Base-by-base conservation (phyloP, 2,797 vertebrate species). In the Ptychadena robeensis region DNA sequence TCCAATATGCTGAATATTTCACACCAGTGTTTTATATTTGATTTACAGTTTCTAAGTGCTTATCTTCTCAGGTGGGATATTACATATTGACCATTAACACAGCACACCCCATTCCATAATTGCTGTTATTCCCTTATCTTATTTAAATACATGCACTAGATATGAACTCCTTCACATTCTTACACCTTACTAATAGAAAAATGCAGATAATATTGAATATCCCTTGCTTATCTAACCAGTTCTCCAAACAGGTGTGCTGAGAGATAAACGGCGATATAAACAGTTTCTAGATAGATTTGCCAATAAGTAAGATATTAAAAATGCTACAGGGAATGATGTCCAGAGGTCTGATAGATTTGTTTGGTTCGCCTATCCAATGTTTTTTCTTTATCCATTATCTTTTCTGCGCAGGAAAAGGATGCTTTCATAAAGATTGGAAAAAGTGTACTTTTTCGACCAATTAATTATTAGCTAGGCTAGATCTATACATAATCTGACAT, bases 31-130 rank as follows among this genome's bases (percentile, higher is more conserved):
- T 92, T 87, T 85, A 75, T 74, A 77, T 87, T 89, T 87, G 86
- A 87, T 90, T 92, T 92, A 92, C 88, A 92, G 88, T 87, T 92
- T 89, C 84, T 85, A 88, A 89, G 85, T 37, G 40, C 91, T 92
- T 94, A 94, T 95, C 91, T 90, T 81, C 86, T 86, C 91, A 92
- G 87, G 91, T 94, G 90, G 90, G 90, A 86, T 91, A 90, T 90
- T 85, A 91, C 86, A 82, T 89, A 87, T 90, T 93, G 91, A 90
- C 90, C 85, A 63, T 85, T 87, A 86, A 86, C 80, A 89, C 80
- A 88, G 89, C 90, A 93, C 93, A 88, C 93, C 91, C 90, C 83
- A 80, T 83, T 91, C 90, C 88, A 89, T 93, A 93, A 92, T 92
- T 88, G 90, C 77, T 76, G 72, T 76, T 71, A 90, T 85, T 87